phyloP scores from a whole-genome alignment of 2,888 invertebrate genomes.

The Sycophila texana region DNA sequence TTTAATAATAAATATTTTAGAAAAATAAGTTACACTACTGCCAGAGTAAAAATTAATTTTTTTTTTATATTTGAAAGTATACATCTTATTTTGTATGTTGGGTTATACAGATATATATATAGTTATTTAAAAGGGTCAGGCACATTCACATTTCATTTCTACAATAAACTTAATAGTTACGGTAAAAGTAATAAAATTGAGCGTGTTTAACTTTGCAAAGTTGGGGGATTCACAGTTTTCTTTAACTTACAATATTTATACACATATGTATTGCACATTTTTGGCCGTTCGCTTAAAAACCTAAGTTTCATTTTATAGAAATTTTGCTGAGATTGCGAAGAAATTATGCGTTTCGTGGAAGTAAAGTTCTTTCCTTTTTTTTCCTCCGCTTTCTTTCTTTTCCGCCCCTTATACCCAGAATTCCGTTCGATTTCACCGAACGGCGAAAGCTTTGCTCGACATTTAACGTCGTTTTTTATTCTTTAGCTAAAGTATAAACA shows the following conservation, averaged over 20 bases:
- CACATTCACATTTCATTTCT: not conserved
- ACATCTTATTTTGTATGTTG: not conserved
- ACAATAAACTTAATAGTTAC: not conserved
- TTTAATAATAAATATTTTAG: not conserved
- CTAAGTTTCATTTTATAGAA: slow-evolving; percentile 20
- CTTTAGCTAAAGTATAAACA: no score
- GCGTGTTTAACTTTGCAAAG: slow-evolving; percentile 1
- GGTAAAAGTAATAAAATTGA: slow-evolving; percentile 17
- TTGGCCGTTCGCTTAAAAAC: slow-evolving; percentile 38
- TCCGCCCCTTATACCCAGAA: not conserved
- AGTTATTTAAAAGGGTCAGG: not conserved
- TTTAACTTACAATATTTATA: slow-evolving; percentile 18
- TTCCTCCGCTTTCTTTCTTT: not conserved
- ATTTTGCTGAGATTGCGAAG: slow-evolving; percentile 26
- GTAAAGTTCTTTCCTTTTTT: not conserved
- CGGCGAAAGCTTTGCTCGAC: slow-evolving; percentile 17
- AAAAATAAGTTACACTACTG: no score
- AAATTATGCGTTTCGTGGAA: slow-evolving; percentile 25
- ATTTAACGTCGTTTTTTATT: slow-evolving; percentile 17
- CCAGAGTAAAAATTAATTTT: not conserved
- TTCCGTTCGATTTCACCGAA: slow-evolving; percentile 26
- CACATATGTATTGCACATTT: slow-evolving; percentile 34
- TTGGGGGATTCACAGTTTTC: slow-evolving; percentile 6
- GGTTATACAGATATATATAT: not conserved
- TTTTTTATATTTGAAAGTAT: not conserved